phyloP scores from a whole-genome alignment of 2,797 vertebrate genomes.

The Anas bahamensis region DNA sequence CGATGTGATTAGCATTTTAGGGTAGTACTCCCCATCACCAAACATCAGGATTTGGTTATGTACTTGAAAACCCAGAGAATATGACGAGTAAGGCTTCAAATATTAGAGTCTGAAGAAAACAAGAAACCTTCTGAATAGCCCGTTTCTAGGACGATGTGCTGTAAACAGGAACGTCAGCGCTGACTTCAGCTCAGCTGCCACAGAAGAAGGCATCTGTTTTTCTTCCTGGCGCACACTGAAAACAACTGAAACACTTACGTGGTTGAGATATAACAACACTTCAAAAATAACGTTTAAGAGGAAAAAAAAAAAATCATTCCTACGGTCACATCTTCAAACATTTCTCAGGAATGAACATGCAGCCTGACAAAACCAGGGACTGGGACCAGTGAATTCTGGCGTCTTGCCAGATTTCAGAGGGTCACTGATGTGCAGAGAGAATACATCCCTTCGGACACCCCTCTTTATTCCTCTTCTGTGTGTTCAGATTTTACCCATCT shows the following conservation, averaged over 20 bases:
- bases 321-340: background rate
- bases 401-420: background rate
- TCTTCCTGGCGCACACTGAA: background rate
- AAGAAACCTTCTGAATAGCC: background rate
- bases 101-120: background rate
- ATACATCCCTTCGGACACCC: background rate
- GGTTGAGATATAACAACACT: background rate
- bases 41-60: background rate
- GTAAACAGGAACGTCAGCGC: constrained; percentile 31
- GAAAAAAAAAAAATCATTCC: background rate
- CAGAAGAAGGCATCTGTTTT: background rate
- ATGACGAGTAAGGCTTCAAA: background rate
- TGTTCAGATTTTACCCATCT: background rate
- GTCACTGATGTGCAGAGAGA: background rate
- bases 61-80: background rate
- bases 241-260: background rate
- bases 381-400: background rate
- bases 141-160: background rate
- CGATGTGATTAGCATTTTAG: background rate
- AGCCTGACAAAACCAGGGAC: background rate
- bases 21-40: background rate
- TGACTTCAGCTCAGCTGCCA: constrained; percentile 53
- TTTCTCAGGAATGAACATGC: background rate
- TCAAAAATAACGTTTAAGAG: background rate
- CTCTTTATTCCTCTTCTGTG: background rate